phyloP scores from a whole-genome alignment of 2,797 vertebrate species.

The Nyctalus aviator region DNA sequence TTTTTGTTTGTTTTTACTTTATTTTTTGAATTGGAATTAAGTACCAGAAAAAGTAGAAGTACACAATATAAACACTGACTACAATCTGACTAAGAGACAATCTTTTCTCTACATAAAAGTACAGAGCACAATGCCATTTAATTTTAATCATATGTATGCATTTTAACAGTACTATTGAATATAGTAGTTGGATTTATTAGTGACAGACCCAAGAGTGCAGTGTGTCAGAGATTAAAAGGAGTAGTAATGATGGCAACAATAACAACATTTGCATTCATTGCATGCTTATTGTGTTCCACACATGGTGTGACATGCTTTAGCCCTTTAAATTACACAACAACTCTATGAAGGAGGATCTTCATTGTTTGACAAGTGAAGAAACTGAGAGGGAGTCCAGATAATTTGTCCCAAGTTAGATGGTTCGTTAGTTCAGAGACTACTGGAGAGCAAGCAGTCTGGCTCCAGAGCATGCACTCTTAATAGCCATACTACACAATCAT shows the following conservation, averaged over 20 bases:
- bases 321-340: not conserved
- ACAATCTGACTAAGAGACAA: not conserved
- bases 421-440: not conserved
- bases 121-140: not conserved
- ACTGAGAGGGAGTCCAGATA: not conserved
- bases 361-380: not conserved
- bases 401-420: not conserved
- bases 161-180: conserved; percentile 28
- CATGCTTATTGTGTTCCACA: not conserved
- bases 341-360: not conserved
- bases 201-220: not conserved
- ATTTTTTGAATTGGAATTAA: conserved; percentile 1
- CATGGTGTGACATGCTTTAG: not conserved
- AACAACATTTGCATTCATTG: not conserved
- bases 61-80: not conserved
- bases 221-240: not conserved
- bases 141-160: not conserved
- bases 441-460: not conserved
- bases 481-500: not conserved
- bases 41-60: conserved; percentile 40
- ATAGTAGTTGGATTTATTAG: not conserved
- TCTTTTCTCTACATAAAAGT: not conserved
- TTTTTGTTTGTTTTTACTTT: not conserved
- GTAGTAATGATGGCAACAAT: not conserved
- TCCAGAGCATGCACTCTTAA: not conserved